A percentile compares a stretch with the other conserved stretches of the same genome.
Evolutionary conservation across 2,797 vertebrate species (phyloP).

Genomic region (Brotula barbata): DNA sequence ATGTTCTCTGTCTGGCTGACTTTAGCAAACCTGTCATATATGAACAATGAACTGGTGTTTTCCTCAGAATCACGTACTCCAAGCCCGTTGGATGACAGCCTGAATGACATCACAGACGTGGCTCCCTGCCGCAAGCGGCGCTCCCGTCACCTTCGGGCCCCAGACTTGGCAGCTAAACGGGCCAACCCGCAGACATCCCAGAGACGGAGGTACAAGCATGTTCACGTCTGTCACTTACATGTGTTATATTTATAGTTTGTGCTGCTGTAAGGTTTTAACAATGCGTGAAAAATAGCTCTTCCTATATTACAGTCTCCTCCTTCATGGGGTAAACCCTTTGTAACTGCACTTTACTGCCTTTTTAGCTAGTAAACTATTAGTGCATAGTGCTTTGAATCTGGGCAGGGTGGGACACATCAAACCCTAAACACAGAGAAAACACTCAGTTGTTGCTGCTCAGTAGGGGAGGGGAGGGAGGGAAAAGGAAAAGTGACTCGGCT

Average conservation of each 20-base stretch:
- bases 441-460: constrained; percentile 8
- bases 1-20: neutral
- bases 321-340: constrained; percentile 12
- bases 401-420: constrained; percentile 17
- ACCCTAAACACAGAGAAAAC: neutral
- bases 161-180: constrained; percentile 60
- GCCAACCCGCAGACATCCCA: constrained; percentile 36
- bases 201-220: constrained; percentile 50
- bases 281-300: constrained; percentile 6
- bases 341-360: constrained; percentile 40
- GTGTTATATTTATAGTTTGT: neutral
- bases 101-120: constrained; percentile 82
- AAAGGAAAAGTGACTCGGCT: too few species aligned
- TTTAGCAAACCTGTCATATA: neutral
- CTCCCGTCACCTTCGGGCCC: constrained; percentile 69
- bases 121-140: constrained; percentile 88
- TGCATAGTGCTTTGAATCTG: neutral
- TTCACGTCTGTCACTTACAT: neutral
- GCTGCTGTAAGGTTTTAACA: constrained; percentile 1
- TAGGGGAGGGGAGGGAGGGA: too few species aligned
- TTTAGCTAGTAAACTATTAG: neutral
- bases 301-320: neutral
- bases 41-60: too few species aligned
- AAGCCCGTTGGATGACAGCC: constrained; percentile 79
- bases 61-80: constrained; percentile 54